Evolutionary conservation across 1,140 invertebrate species (phyloP).

Genomic region (Papilio helenus): DNA sequence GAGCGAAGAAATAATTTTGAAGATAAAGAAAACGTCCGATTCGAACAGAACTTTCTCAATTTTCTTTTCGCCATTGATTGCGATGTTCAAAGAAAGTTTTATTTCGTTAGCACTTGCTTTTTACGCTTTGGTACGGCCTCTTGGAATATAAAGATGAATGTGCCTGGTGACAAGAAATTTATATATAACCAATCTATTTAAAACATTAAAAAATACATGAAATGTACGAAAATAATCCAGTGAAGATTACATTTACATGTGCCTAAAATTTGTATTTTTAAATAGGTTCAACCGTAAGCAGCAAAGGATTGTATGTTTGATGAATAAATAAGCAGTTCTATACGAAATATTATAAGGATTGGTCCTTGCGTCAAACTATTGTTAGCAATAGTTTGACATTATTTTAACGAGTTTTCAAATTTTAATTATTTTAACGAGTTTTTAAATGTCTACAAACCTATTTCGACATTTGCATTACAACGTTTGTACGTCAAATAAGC

Average conservation of each 20-base stretch:
- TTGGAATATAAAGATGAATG: not conserved
- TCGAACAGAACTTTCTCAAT: constrained; percentile 33
- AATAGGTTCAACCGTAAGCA: not conserved
- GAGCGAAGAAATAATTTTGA: constrained; percentile 34
- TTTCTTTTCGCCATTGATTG: constrained; percentile 36
- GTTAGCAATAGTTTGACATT: not conserved
- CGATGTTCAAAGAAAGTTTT: constrained; percentile 20
- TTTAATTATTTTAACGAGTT: too few relatives aligned
- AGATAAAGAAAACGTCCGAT: too few relatives aligned
- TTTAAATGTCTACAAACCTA: too few relatives aligned
- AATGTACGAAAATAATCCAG: too few relatives aligned
- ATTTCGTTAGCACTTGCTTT: constrained; percentile 17
- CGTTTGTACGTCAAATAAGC: too few relatives aligned
- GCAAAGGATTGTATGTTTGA: constrained; percentile 11
- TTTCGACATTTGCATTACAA: too few relatives aligned
- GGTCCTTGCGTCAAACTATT: too few relatives aligned
- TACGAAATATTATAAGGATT: not conserved
- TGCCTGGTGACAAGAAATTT: not conserved
- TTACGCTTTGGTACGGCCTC: not conserved
- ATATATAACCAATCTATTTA: not conserved
- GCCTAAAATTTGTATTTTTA: not conserved
- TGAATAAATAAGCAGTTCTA: constrained; percentile 17
- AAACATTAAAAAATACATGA: too few relatives aligned
- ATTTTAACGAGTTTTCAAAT: too few relatives aligned
- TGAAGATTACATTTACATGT: not conserved